Conservation (phyloP, 2,888 invertebrate species). For the Scrobipalpa costella region DNA sequence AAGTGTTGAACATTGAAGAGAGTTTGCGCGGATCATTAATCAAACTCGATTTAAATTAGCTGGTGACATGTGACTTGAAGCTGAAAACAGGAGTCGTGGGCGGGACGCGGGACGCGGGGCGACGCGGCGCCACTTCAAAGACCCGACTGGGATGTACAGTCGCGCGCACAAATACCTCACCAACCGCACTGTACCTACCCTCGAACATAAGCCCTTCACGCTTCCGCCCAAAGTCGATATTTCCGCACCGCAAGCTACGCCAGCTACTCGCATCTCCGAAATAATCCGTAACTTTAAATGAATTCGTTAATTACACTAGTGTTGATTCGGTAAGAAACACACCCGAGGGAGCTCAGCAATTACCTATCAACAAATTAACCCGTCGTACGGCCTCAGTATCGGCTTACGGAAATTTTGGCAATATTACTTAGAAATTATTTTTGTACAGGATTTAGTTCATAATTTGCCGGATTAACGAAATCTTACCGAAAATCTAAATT, state of each 20-base stretch:
- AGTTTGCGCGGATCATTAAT: constrained; percentile 51
- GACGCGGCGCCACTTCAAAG: constrained; percentile 58
- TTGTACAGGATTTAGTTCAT: constrained; percentile 41
- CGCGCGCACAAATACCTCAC: constrained; percentile 11
- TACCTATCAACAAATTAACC: constrained; percentile 73
- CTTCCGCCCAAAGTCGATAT: constrained; percentile 12
- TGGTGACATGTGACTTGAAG: constrained; percentile 46
- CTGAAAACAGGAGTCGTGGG: constrained; percentile 40
- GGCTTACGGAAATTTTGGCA: constrained; percentile 50
- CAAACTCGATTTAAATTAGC: constrained; percentile 55
- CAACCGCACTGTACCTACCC: neutral
- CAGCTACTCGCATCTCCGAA: constrained; percentile 39
- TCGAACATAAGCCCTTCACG: neutral
- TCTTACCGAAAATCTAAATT: neutral
- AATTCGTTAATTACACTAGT: constrained; percentile 76
- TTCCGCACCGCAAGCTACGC: constrained; percentile 3
- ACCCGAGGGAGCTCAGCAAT: constrained; percentile 62
- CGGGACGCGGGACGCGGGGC: neutral
- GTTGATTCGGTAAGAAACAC: constrained; percentile 71
- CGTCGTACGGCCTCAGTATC: constrained; percentile 56
- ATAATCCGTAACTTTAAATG: constrained; percentile 70
- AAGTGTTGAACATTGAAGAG: constrained; percentile 29
- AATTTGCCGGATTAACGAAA: constrained; percentile 4
- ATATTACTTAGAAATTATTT: constrained; percentile 51
- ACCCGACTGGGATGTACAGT: constrained; percentile 38